Base-by-base conservation (phyloP, 2,797 vertebrate species). In the Onychomys leucogaster region DNA sequence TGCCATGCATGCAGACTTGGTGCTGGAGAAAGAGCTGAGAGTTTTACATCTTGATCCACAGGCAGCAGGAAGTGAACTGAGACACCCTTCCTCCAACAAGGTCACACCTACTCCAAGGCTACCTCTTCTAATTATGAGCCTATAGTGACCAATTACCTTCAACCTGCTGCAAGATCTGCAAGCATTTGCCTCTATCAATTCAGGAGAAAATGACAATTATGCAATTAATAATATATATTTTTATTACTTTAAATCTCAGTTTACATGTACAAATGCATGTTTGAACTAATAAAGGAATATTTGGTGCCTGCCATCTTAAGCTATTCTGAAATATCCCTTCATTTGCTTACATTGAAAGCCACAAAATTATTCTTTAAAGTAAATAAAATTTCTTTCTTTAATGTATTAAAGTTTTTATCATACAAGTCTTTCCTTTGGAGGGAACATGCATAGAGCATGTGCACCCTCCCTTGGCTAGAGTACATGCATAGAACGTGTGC, bases 151-250 rank as follows among this genome's bases (percentile, higher is more conserved):
- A 69, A 19, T 8, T 69, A 69, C 16, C 8, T 21, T 37, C 14
- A 71, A 37, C 21, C 34, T 37, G 37, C n/a, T 3, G 1, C 69
- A 71, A 71, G 8, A 94, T 92, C 34, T 86, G 55, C 9, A 34
- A 19, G 57, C 49, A 6, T 73, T n/a, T 90, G n/a, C 69, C 61
- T 10, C 32, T 88, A 90, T 73, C 80, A 94, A 92, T 94, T 81
- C 9, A 86, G n/a, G 21, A 4, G 43, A 65, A 65, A 84, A 63
- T 32, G 21, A 65, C 5, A 1, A 91, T 43, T 0, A 71, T 9
- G 17, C 1, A 89, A 69, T 92, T 69, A 88, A 90, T 75, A 34
- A 77, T 80, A 85, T 46, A 41, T 6, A 89, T 80, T 83, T 76
- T 27, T 12, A 69, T 81, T 90, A 67, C 34, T 73, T 52, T 84